These are phyloP conservation scores for Habroteleia sp. DNA, from an alignment of 2,888 invertebrate genomes.

Conservation along the genomic window DNA sequence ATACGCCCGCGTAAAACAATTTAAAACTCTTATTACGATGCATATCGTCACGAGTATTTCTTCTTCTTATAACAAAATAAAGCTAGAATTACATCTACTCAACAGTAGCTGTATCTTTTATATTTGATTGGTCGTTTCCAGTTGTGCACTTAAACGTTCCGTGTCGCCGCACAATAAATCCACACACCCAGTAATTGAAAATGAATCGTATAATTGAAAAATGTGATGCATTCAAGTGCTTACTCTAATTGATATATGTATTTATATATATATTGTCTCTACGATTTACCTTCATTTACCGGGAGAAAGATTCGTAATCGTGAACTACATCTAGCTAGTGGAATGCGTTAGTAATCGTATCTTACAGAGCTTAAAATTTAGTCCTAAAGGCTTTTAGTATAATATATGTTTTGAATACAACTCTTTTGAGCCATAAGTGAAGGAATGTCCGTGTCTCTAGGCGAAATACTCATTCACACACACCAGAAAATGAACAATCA, in stretches of 20 bases:
- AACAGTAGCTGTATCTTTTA: slow-evolving; percentile 27
- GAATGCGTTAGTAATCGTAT: slow-evolving; percentile 48
- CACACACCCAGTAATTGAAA: slow-evolving; percentile 52
- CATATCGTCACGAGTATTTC: slow-evolving; percentile 1
- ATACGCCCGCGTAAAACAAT: too few species aligned
- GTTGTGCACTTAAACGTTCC: slow-evolving; percentile 33
- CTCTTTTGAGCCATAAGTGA: slow-evolving; percentile 10
- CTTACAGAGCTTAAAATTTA: slow-evolving; percentile 36
- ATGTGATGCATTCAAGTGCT: slow-evolving; percentile 24
- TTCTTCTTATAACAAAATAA: slow-evolving; percentile 26
- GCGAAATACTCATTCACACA: background rate
- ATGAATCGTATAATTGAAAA: slow-evolving; percentile 43
- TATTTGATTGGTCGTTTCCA: slow-evolving; percentile 35
- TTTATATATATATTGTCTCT: slow-evolving; percentile 40
- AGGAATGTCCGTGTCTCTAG: slow-evolving; percentile 4
- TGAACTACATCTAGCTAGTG: slow-evolving; percentile 44
- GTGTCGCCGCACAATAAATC: slow-evolving; percentile 24
- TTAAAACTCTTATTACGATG: background rate
- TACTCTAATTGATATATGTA: slow-evolving; percentile 40
- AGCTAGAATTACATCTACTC: slow-evolving; percentile 28
- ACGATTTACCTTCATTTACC: slow-evolving; percentile 56
- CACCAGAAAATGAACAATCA: too few species aligned
- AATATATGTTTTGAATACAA: slow-evolving; percentile 19
- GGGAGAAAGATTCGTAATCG: slow-evolving; percentile 21
- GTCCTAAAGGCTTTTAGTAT: slow-evolving; percentile 18